A percentile compares a stretch with the other conserved stretches of the same genome.
These are phyloP conservation scores for Paralvinella palmiformis DNA, from an alignment of 1,140 invertebrate genomes.

Conservation along the genomic window DNA sequence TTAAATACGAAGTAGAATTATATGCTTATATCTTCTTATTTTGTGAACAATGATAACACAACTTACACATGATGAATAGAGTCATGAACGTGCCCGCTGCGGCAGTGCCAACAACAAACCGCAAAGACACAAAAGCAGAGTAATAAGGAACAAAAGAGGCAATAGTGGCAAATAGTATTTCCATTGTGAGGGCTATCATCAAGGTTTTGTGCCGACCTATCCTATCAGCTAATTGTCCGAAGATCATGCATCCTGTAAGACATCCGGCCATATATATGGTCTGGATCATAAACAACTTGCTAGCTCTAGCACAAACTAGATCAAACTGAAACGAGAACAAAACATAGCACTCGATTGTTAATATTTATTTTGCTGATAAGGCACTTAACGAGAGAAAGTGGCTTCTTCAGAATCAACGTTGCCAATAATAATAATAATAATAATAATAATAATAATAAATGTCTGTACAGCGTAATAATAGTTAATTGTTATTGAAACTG, in stretches of 20 bases:
- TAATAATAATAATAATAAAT: no score
- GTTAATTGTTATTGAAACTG: no score
- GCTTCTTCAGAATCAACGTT: no score
- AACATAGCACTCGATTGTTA: neutral
- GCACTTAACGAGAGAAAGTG: no score
- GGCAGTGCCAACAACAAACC: neutral
- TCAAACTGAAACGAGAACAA: constrained; percentile 31
- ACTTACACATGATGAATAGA: neutral
- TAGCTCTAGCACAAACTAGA: constrained; percentile 1
- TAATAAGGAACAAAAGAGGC: neutral
- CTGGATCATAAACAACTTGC: neutral
- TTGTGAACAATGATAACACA: neutral
- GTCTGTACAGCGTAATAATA: no score
- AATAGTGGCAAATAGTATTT: neutral
- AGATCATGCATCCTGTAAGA: neutral
- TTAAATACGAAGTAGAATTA: no score
- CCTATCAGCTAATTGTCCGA: constrained; percentile 4
- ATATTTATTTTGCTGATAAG: no score
- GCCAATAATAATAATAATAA: no score
- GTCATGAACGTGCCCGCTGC: neutral
- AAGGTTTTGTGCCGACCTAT: constrained; percentile 1
- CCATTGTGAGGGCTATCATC: neutral
- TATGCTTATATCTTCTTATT: no score
- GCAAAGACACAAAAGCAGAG: neutral
- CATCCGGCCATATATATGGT: constrained; percentile 6